Base-by-base conservation (phyloP, 2,888 invertebrate species). In the Hirtodrosophila duncani region DNA sequence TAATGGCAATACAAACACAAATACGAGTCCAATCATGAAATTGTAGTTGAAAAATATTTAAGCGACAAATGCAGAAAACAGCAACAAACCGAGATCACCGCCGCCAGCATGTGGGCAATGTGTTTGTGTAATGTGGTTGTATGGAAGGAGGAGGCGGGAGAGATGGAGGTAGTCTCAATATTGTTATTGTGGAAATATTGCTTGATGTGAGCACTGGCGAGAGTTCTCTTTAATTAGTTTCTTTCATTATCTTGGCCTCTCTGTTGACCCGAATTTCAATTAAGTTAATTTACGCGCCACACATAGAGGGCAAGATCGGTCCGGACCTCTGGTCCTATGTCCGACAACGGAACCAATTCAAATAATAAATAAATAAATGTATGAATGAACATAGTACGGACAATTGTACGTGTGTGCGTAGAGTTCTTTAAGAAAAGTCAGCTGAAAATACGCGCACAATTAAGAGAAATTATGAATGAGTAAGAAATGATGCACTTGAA, bases 241-340 rank as follows among this genome's bases (percentile, higher is more conserved):
- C 84, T 82, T 84, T 75, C 84, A 84, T 84, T 83, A 84, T 82
- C 80, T 84, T 86, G 86, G 85, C 85, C 85, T 84, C 85, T 85
- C 84, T 86, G 85, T 86, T 86, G 86, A 86, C 86, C 86, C 86
- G 85, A 85, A 85, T 86, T 85, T 84, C 86, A 86, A 86, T 86
- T 86, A 86, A 85, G 78, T 81, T 82, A 85, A 85, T 85, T 85
- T 82, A 83, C 75, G 69, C 78, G 66, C 70, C 63, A 55, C 63
- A 63, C 52, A 56, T 50, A 29, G 48, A 24, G 51, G 51, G 51
- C 55, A 42, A 58, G 58, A 41, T 43, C 38, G 37, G 24, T 42
- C 20, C 8, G 18, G 57, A 52, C 45, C 49, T 44, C 44, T 49
- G 31, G 34, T 37, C 55, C 34, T 30, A 45, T 30, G 21, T 7